Evolutionary conservation across 2,888 invertebrate genomes (phyloP).

Genomic region (Epinotia demarniana): DNA sequence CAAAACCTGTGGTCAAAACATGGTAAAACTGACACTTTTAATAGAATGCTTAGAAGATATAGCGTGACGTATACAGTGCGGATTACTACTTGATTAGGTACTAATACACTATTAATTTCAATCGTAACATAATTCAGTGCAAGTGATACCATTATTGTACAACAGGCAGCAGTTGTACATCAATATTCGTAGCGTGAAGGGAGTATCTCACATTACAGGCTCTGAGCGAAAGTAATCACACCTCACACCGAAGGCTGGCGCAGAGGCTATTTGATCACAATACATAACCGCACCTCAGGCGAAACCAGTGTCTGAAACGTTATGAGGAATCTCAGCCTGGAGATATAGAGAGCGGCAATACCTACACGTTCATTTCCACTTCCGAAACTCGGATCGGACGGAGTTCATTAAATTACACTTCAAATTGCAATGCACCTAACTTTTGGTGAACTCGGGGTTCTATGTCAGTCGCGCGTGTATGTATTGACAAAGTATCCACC

Average conservation of each 20-base stretch:
- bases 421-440: no score
- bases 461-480: no score
- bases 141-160: not conserved
- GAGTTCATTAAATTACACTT: no score
- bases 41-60: not conserved
- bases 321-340: not conserved
- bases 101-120: not conserved
- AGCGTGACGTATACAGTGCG: not conserved
- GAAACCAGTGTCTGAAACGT: not conserved
- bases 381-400: no score
- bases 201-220: not conserved
- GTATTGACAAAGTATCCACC: no score
- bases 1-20: constrained; percentile 8
- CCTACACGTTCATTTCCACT: no score
- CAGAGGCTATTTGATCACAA: constrained; percentile 13
- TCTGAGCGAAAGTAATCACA: constrained; percentile 25
- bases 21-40: not conserved
- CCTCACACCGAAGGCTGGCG: constrained; percentile 12
- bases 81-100: not conserved
- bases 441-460: no score
- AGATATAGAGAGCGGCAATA: not conserved
- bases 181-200: not conserved
- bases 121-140: not conserved
- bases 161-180: not conserved
- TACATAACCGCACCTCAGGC: not conserved